Conservation (phyloP, 2,888 invertebrate species). For the Drosophila infuscata region DNA sequence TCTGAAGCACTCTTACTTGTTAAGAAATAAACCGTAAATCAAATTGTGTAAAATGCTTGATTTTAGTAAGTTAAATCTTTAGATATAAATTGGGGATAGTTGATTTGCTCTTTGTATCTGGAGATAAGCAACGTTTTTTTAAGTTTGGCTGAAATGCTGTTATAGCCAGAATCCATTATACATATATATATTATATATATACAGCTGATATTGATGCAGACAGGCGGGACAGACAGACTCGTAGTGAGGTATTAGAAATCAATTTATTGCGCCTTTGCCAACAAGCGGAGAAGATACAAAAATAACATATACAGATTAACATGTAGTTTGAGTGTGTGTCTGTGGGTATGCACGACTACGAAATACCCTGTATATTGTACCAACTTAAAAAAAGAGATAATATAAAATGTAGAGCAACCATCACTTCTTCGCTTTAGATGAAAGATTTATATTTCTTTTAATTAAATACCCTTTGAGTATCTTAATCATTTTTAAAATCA, state of each 20-base stretch:
- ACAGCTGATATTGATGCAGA: slow-evolving; percentile 37
- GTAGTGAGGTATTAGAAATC: slow-evolving; percentile 65
- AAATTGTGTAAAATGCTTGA: background rate
- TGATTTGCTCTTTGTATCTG: background rate
- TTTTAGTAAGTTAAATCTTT: background rate
- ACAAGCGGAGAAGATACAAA: slow-evolving; percentile 36
- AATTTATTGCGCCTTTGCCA: slow-evolving; percentile 78
- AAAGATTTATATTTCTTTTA: background rate
- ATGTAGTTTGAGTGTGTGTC: background rate
- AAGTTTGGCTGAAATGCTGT: slow-evolving; percentile 47
- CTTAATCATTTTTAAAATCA: background rate
- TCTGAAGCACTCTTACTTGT: background rate
- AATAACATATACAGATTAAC: slow-evolving; percentile 24
- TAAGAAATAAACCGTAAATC: background rate
- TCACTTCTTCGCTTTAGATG: background rate
- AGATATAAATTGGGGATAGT: background rate
- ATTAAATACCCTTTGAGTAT: background rate
- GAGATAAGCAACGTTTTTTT: slow-evolving; percentile 3
- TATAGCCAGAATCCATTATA: slow-evolving; percentile 42
- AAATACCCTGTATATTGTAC: slow-evolving; percentile 2
- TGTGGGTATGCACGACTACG: background rate
- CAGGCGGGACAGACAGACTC: slow-evolving; percentile 42
- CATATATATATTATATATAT: background rate
- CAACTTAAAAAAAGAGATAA: background rate
- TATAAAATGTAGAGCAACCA: background rate